Conservation (phyloP, 2,113 vertebrate genomes). For the Willisornis vidua region DNA sequence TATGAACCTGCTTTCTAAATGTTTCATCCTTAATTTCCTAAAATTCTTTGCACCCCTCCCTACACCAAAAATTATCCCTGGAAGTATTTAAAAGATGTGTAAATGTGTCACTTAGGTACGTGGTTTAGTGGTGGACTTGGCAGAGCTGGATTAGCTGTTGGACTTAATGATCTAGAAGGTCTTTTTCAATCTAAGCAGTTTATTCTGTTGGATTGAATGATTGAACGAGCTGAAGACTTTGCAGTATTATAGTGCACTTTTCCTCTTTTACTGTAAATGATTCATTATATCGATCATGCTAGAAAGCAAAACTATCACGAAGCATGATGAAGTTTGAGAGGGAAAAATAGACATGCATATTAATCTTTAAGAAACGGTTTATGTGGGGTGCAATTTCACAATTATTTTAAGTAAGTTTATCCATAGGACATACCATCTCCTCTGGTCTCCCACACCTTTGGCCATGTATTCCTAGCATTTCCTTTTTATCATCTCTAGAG, state of each 20-base stretch:
- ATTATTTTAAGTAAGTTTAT: background rate
- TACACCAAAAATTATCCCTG: background rate
- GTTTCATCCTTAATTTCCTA: background rate
- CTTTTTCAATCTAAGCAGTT: background rate
- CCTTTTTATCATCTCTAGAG: background rate
- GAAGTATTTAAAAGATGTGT: background rate
- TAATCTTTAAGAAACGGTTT: background rate
- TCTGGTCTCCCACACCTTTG: background rate
- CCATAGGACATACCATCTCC: background rate
- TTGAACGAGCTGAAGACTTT: background rate
- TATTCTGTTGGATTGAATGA: background rate
- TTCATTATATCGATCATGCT: background rate
- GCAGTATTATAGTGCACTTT: background rate
- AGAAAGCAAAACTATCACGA: rapidly evolving
- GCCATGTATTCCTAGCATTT: conserved; percentile 20
- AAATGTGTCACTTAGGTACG: background rate
- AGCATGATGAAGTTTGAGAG: background rate
- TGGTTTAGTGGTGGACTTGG: background rate
- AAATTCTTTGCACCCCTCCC: background rate
- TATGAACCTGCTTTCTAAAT: background rate
- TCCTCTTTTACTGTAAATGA: background rate
- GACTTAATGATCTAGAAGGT: background rate
- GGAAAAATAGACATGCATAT: background rate
- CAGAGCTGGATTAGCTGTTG: background rate
- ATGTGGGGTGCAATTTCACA: background rate